Evolutionary conservation across 2,113 vertebrate species (phyloP), one percentile per base, ranked within the genome.

Genomic region (Etia nguti): DNA sequence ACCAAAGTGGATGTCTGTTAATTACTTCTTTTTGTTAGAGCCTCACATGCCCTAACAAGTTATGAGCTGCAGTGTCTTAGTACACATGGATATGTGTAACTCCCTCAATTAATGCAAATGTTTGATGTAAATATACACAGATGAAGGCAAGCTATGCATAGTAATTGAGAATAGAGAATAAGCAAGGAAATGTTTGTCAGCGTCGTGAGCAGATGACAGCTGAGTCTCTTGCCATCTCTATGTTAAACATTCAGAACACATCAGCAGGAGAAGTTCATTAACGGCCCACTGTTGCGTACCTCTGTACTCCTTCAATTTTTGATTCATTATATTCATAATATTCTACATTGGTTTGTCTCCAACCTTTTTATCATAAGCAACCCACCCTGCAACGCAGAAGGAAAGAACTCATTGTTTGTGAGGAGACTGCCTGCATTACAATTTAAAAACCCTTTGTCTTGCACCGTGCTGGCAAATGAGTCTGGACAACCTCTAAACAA

Each of bases 401-500:
- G 94, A 95, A 94, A 90, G 90, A 93, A 95, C 93, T 94, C 90
- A 94, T 95, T 91, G 94, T 92, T 86, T 86, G 85, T 73, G 75
- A 56, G 86, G 85, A 94, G 90, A 90, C 91, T 80, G 91, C 83
- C 91, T 93, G 89, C 92, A 92, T 95, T 92, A 93, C 90, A 95
- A 93, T 94, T 93, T 94, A 94, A 93, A 94, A 95, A 91, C 89
- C 90, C 86, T 95, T 95, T 95, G 90, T 96, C 92, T 92, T 80
- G 85, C 65, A 79, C 41, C 62, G 84, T 79, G 86, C 89, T 91
- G 90, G 92, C 92, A 96, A 96, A 96, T 95, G 94, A 95, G 93
- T 95, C 84, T 95, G 93, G 95, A 95, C 93, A 95, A 93, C 93
- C 95, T 94, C 95, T 95, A 95, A 96, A 96, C 94, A 96, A 96